phyloP scores from a whole-genome alignment of 2,888 invertebrate genomes.

The Parnassius mnemosyne region DNA sequence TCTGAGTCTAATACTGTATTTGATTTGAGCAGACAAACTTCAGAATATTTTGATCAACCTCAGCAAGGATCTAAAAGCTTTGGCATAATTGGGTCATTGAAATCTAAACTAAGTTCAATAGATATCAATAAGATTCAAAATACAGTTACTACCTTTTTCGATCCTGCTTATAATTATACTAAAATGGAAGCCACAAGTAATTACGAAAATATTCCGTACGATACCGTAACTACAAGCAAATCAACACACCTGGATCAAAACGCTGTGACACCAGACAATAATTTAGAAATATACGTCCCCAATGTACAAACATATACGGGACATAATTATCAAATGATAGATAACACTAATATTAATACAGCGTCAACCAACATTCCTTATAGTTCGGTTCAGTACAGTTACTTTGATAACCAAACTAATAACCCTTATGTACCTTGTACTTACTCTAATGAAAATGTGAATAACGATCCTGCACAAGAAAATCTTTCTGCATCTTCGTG shows the following conservation, averaged over 20 bases:
- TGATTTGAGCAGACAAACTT: conserved; percentile 60
- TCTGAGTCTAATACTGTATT: conserved; percentile 54
- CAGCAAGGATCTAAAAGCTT: conserved; percentile 57
- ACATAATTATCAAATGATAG: conserved; percentile 23
- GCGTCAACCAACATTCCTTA: neutral
- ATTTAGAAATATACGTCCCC: conserved; percentile 55
- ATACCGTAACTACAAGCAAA: conserved; percentile 9
- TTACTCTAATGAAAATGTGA: conserved; percentile 1
- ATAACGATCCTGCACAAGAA: neutral
- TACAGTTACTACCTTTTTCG: conserved; percentile 72
- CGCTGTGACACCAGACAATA: conserved; percentile 32
- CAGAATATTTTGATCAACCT: conserved; percentile 47
- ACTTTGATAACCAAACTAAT: conserved; percentile 7
- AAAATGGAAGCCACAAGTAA: conserved; percentile 42
- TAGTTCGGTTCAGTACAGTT: neutral
- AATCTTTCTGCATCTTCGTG: conserved; percentile 1
- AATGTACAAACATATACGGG: conserved; percentile 31
- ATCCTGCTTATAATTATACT: conserved; percentile 62
- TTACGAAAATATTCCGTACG: conserved; percentile 25
- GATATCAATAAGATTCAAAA: conserved; percentile 74
- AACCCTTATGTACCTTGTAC: neutral
- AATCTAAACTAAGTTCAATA: conserved; percentile 67
- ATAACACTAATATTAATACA: neutral
- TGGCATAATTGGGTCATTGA: conserved; percentile 71
- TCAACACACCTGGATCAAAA: conserved; percentile 32